These are phyloP conservation scores for Ranitomeya imitator DNA, from an alignment of 2,113 vertebrate species.

Conservation along the genomic window DNA sequence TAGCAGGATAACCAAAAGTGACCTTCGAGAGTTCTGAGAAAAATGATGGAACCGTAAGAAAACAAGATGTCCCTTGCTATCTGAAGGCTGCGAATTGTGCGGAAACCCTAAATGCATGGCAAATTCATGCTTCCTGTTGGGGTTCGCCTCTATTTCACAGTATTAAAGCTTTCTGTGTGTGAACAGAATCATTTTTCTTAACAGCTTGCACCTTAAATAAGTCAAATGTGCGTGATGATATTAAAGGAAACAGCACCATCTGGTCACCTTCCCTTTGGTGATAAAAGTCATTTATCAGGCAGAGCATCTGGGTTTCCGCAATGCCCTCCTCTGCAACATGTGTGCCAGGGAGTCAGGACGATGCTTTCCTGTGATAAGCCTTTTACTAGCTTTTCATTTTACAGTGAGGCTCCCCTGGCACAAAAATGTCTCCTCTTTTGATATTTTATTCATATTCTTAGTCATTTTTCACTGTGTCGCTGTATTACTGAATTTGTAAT, in stretches of 20 bases:
- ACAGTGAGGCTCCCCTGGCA: constrained; percentile 10
- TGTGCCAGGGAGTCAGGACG: constrained; percentile 27
- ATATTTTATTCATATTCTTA: constrained; percentile 39
- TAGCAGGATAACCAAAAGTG: too few species aligned
- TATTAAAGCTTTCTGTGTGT: neutral
- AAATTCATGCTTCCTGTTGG: neutral
- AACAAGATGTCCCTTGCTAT: neutral
- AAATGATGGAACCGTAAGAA: neutral
- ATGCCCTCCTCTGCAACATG: constrained; percentile 48
- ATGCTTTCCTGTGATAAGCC: constrained; percentile 30
- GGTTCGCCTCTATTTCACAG: neutral
- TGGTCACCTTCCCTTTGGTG: constrained; percentile 57
- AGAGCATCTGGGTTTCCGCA: constrained; percentile 36
- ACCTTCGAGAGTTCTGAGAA: neutral
- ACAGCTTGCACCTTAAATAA: constrained; percentile 53
- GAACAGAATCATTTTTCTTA: neutral
- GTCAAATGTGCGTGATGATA: constrained; percentile 36
- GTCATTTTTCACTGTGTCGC: constrained; percentile 4
- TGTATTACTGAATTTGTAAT: neutral
- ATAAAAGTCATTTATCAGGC: constrained; percentile 49
- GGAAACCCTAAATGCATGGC: neutral
- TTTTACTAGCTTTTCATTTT: constrained; percentile 17
- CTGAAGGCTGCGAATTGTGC: neutral
- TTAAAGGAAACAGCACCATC: constrained; percentile 50
- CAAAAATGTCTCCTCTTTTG: constrained; percentile 13